phyloP scores from a whole-genome alignment of 2,888 invertebrate genomes.

The Halictus ligatus region DNA sequence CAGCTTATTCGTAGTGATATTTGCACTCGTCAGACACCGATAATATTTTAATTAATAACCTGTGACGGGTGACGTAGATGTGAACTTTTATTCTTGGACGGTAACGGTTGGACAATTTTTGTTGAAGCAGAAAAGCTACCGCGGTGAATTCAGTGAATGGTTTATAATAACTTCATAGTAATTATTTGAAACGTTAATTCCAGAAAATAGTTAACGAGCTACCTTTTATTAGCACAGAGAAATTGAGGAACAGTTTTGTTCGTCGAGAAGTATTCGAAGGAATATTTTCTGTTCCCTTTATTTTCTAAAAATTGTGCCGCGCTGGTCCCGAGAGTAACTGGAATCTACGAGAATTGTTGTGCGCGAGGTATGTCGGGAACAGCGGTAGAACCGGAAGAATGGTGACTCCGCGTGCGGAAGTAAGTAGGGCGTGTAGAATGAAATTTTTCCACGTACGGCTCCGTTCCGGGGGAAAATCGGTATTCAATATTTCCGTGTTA shows the following conservation, averaged over 20 bases:
- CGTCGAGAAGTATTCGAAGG: not conserved
- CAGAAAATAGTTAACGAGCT: not conserved
- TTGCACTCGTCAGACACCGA: too few species aligned
- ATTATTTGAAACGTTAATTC: too few species aligned
- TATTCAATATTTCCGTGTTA: slow-evolving; percentile 8
- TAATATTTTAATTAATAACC: too few species aligned
- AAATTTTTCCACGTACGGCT: not conserved
- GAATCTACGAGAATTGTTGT: not conserved
- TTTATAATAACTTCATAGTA: too few species aligned
- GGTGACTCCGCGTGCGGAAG: not conserved
- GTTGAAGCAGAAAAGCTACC: too few species aligned
- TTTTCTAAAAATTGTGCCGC: not conserved
- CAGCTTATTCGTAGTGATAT: too few species aligned
- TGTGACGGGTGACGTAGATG: too few species aligned
- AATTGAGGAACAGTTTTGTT: not conserved
- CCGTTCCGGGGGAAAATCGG: not conserved
- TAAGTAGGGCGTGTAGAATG: not conserved
- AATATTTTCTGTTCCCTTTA: not conserved
- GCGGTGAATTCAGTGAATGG: too few species aligned
- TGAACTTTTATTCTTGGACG: too few species aligned
- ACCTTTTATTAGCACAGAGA: not conserved
- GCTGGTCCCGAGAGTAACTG: not conserved
- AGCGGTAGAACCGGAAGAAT: not conserved
- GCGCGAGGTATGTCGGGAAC: not conserved
- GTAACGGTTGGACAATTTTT: too few species aligned